phyloP scores from a whole-genome alignment of 2,797 vertebrate species.

The Limnodromus scolopaceus region DNA sequence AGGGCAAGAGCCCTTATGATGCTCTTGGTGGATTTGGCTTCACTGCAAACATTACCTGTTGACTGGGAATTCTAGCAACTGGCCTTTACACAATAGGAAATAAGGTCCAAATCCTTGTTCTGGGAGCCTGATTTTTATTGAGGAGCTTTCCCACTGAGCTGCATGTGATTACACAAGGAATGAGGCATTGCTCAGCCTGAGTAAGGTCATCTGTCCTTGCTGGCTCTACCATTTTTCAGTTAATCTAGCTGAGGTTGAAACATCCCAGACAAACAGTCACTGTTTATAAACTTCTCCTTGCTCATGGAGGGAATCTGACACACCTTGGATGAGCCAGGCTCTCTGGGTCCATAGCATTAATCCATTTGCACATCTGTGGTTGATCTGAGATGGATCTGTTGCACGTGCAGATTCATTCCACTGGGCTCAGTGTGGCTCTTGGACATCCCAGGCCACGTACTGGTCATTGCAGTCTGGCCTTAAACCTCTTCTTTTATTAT shows the following conservation, averaged over 20 bases:
- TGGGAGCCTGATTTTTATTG: not conserved
- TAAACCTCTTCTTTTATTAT: not conserved
- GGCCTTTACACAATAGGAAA: not conserved
- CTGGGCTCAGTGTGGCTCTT: not conserved
- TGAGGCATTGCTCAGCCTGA: not conserved
- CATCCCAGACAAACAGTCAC: not conserved
- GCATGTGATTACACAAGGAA: not conserved
- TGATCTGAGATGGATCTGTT: not conserved
- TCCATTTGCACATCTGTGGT: accelerated
- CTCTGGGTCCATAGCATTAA: not conserved
- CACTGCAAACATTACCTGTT: not conserved
- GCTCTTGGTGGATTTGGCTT: not conserved
- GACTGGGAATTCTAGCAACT: not conserved
- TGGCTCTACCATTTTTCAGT: not conserved
- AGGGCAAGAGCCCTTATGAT: not conserved
- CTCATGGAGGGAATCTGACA: not conserved
- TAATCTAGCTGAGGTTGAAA: not conserved
- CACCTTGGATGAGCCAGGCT: not conserved
- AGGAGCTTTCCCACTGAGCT: not conserved
- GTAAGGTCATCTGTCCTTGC: not conserved
- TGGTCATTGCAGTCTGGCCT: not conserved
- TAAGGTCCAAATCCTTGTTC: not conserved
- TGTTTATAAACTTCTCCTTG: not conserved
- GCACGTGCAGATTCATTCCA: not conserved
- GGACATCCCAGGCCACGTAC: not conserved